Evolutionary conservation across 2,797 vertebrate species (phyloP).

Genomic region (Typhlichthys subterraneus): DNA sequence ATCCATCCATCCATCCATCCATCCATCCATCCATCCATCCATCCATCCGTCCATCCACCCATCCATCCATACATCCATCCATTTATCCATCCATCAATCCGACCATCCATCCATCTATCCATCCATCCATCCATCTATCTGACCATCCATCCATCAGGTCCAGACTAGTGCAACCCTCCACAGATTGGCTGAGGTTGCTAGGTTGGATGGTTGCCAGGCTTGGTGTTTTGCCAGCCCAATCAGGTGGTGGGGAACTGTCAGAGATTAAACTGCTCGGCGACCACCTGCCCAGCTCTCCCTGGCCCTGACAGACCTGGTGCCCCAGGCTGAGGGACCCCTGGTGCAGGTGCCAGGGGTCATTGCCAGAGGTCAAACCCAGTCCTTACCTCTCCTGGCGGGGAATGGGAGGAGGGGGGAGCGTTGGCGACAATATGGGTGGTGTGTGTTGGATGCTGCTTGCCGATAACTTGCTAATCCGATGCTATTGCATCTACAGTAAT

Average conservation of each 20-base stretch:
- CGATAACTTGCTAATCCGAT: too few relatives aligned
- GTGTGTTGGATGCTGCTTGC: too few relatives aligned
- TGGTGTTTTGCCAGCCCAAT: constrained; percentile 61
- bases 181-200: constrained; percentile 49
- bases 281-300: constrained; percentile 50
- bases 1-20: background rate
- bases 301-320: constrained; percentile 52
- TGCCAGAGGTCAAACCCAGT: constrained; percentile 40
- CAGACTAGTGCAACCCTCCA: constrained; percentile 29
- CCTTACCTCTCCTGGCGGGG: constrained; percentile 22
- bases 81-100: background rate
- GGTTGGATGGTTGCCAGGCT: constrained; percentile 49
- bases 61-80: background rate
- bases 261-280: constrained; percentile 71
- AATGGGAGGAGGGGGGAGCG: too few relatives aligned
- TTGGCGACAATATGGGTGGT: too few relatives aligned
- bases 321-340: constrained; percentile 50
- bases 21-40: background rate
- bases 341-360: constrained; percentile 41
- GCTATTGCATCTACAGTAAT: too few relatives aligned
- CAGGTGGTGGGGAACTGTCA: constrained; percentile 72
- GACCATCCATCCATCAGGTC: constrained; percentile 7
- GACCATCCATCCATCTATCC: background rate
- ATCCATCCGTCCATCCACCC: background rate
- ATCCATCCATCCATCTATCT: background rate